Evolutionary conservation across 1,140 invertebrate species (phyloP), one percentile per base, ranked within the genome.

Genomic region (Heliconius congener): DNA sequence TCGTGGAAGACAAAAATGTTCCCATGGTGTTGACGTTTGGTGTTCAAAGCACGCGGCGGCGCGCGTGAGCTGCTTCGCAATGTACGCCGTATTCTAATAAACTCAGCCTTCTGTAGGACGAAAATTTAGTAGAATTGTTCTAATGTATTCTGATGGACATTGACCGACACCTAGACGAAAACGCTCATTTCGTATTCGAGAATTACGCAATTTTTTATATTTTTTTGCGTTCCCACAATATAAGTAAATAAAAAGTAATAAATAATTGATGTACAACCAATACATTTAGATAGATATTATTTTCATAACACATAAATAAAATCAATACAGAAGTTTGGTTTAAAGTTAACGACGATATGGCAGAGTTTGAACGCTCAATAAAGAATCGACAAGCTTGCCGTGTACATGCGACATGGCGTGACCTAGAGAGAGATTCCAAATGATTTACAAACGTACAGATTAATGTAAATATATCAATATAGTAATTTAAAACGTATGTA

Each of bases 1-100:
- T 94, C 91, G 93, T 94, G 92, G 92, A 94, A 92, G 91, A 94
- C 93, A 94, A 94, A 94, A 94, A 94, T 94, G 92, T 94, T 94
- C 93, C 93, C 93, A 94, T 93, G 93, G 91, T 81, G 87, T 84
- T 82, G 81, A 84, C 90, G 86, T 89, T 94, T 92, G 86, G 90
- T 86, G 91, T 94, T 88, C 93, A 76, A 82, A 81, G 89, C 93
- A 94, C 93, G 93, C 88, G 81, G 89, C 86, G 84, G 16, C 81
- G 93, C 88, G 92, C 93, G 93, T 94, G 93, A 90, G 79, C 78
- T 79, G 91, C 88, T 82, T 94, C 86, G 86, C 91, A 92, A 94
- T 94, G 90, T 83, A 73, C 82, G 42, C 76, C 83, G 85, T 94
- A 93, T 94, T 94, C 93, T 94, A 93, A 93, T 91, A 93, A 94